phyloP scores from a whole-genome alignment of 2,113 vertebrate species.

The Mesocricetus auratus region DNA sequence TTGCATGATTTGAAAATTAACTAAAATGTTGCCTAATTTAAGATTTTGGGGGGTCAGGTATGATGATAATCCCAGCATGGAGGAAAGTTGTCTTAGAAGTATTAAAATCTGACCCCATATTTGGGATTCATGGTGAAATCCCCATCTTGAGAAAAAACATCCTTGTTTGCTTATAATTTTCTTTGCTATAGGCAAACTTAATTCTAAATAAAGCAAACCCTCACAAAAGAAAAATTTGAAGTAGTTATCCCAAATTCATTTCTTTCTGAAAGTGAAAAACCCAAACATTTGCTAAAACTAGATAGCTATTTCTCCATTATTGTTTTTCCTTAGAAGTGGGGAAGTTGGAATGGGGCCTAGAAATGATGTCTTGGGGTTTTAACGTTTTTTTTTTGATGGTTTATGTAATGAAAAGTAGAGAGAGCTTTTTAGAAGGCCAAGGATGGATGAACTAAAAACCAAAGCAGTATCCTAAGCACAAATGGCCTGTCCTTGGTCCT shows the following conservation, averaged over 20 bases:
- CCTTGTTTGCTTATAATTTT: not conserved
- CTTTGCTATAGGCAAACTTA: not conserved
- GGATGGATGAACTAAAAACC: constrained; percentile 49
- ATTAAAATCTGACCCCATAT: not conserved
- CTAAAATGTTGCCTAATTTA: not conserved
- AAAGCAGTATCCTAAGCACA: not conserved
- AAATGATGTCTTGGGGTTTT: constrained; percentile 56
- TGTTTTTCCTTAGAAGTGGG: constrained; percentile 53
- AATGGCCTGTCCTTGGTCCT: not conserved
- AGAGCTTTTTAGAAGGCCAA: constrained; percentile 46
- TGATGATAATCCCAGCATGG: not conserved
- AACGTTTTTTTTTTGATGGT: constrained; percentile 29
- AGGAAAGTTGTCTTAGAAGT: not conserved
- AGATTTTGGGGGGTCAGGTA: not conserved
- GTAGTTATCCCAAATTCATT: not conserved
- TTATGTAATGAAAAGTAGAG: constrained; percentile 50
- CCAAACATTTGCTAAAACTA: constrained; percentile 30
- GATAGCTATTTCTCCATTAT: constrained; percentile 27
- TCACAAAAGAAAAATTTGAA: constrained; percentile 39
- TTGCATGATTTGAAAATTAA: not conserved
- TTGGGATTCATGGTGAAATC: not conserved
- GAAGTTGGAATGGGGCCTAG: constrained; percentile 38
- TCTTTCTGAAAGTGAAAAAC: not conserved
- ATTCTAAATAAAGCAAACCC: not conserved
- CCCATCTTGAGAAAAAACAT: not conserved